These are phyloP conservation scores for Argyra leucocephala DNA, from an alignment of 2,888 invertebrate species.

Conservation along the genomic window DNA sequence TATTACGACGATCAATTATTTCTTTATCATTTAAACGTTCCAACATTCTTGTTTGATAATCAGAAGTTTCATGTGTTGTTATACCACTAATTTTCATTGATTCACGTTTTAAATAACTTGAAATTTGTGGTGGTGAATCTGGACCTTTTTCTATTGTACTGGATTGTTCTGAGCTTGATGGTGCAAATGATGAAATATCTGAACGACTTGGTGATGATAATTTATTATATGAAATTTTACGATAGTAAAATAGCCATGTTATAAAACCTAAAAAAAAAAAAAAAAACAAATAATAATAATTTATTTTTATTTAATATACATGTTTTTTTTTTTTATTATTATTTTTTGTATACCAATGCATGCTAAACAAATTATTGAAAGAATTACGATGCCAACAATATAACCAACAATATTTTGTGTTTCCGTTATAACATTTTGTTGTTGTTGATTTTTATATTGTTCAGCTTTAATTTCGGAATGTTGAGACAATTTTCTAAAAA, in stretches of 20 bases:
- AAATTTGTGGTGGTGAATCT: slow-evolving; percentile 7
- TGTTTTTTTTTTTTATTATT: too few species aligned
- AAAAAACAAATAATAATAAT: background rate
- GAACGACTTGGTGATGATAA: background rate
- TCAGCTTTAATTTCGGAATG: background rate
- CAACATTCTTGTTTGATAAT: slow-evolving; percentile 17
- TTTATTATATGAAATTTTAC: background rate
- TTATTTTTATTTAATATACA: too few species aligned
- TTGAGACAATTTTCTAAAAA: slow-evolving; percentile 13
- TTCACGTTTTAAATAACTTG: slow-evolving; percentile 17
- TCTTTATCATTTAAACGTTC: slow-evolving; percentile 7
- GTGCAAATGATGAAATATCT: background rate
- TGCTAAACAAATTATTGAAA: slow-evolving; percentile 20
- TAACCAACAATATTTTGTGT: slow-evolving; percentile 17
- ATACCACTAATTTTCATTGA: slow-evolving; percentile 18
- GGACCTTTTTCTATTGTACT: slow-evolving; percentile 5
- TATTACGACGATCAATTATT: slow-evolving; percentile 14
- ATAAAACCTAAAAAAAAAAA: slow-evolving; percentile 10
- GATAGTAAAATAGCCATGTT: background rate
- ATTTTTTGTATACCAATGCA: slow-evolving; percentile 21
- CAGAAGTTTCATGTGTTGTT: slow-evolving; percentile 20
- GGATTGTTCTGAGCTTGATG: background rate
- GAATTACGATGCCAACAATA: slow-evolving; percentile 21
- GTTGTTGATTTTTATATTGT: slow-evolving; percentile 12
- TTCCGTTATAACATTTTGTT: slow-evolving; percentile 1